These are phyloP conservation scores for Gerris buenoi DNA, from an alignment of 1,140 invertebrate genomes.

Conservation along the genomic window DNA sequence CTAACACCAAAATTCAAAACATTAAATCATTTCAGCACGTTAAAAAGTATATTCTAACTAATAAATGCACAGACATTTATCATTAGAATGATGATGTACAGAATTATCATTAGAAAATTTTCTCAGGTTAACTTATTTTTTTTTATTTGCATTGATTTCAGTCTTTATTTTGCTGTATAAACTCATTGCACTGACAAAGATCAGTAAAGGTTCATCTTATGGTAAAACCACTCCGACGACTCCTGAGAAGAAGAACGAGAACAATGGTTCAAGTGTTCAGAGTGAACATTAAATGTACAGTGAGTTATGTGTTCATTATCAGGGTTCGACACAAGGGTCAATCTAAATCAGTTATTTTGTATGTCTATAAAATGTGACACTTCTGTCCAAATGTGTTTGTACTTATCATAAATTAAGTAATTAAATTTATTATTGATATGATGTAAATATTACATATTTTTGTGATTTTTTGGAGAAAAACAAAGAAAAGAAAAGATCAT, in stretches of 20 bases:
- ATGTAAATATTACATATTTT: not conserved
- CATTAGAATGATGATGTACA: too few species aligned
- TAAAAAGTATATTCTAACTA: too few species aligned
- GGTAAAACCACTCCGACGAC: constrained; percentile 34
- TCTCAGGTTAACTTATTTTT: too few species aligned
- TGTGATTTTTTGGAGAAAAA: not conserved
- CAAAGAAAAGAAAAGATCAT: not conserved
- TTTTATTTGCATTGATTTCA: constrained; percentile 39
- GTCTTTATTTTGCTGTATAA: constrained; percentile 61
- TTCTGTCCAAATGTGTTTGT: not conserved
- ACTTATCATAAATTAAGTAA: not conserved
- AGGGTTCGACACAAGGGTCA: not conserved
- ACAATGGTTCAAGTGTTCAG: constrained; percentile 1
- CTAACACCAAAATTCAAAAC: too few species aligned
- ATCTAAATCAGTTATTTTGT: not conserved
- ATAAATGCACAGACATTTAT: too few species aligned
- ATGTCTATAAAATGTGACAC: not conserved
- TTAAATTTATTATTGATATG: not conserved
- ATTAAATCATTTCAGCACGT: too few species aligned
- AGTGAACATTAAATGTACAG: not conserved
- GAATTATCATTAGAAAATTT: too few species aligned
- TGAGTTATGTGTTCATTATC: not conserved
- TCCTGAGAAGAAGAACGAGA: constrained; percentile 10
- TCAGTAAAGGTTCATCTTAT: constrained; percentile 69
- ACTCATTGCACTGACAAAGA: constrained; percentile 67